These are phyloP conservation scores for Dichetophora obliterata DNA, from an alignment of 2,888 invertebrate species.

Conservation along the genomic window DNA sequence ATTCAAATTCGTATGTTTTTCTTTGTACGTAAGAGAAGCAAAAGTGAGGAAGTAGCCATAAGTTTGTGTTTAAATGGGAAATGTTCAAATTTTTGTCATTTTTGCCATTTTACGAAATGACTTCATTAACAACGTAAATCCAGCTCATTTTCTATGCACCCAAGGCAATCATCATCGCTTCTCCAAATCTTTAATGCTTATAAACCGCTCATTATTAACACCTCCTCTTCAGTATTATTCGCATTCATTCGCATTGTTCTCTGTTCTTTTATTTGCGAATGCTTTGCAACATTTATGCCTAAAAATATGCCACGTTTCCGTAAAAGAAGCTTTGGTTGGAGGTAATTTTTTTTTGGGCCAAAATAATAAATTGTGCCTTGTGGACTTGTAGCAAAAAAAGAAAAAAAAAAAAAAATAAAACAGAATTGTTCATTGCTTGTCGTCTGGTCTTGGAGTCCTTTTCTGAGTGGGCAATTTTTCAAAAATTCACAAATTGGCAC, in stretches of 20 bases:
- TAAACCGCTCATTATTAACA: constrained; percentile 16
- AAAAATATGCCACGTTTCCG: neutral
- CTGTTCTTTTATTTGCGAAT: neutral
- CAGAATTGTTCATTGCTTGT: neutral
- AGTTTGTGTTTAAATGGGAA: no score
- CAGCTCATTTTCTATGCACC: constrained; percentile 11
- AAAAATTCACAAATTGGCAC: constrained; percentile 25
- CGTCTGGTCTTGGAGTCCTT: neutral
- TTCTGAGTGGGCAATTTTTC: constrained; percentile 20
- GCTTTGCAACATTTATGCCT: neutral
- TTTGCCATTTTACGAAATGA: no score
- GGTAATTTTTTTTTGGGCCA: no score
- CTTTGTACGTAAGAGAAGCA: no score
- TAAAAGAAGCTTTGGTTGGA: no score
- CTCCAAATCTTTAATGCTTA: neutral
- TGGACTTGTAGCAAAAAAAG: neutral
- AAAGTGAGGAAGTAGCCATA: no score
- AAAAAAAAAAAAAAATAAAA: neutral
- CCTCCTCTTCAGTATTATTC: neutral
- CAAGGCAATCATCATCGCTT: neutral
- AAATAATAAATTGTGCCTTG: constrained; percentile 18
- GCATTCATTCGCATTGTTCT: constrained; percentile 9
- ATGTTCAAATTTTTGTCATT: no score
- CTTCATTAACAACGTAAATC: neutral
- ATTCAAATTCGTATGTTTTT: no score